Base-by-base conservation (phyloP, 2,113 vertebrate genomes). In the Phalacrocorax pelagicus region DNA sequence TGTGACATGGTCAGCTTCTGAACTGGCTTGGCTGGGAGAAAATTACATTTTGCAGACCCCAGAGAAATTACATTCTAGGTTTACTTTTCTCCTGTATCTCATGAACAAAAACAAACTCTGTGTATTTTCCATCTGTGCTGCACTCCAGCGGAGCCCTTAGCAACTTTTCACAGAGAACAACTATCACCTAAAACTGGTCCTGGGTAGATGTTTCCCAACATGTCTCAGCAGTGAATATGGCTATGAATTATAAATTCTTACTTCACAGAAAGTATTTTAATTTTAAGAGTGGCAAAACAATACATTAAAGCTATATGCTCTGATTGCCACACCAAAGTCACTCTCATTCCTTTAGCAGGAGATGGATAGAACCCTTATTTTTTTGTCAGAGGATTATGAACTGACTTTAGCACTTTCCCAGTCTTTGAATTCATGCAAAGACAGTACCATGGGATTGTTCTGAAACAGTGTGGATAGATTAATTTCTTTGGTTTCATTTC, bases 261-360 rank as follows among this genome's bases (percentile, higher is more conserved):
- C 15, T 57, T 73, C 23, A 3, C 21, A 29, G 23, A 12, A 40
- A 26, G 16, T 22, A n/a, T 71, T 92, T 54, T 59, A 9, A 8
- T 27, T 92, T 73, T 34, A 49, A 86, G 44, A 40, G 9, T 27
- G 12, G 9, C 11, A 73, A 51, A 62, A 10, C 13, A 62, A 10
- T 61, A 6, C 4, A 3, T 38, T 65, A 36, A 63, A 85, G 22
- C 6, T 52, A 1, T 11, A 1, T 17, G 4, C 11, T 61, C 34
- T 20, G 14, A 29, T 9, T 49, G 30, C 30, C 0, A 2, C 51
- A 26, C 3, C 1, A 5, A 79, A 93, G 40, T 44, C 0, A 0
- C 15, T 58, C 21, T 55, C 3, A 0, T 19, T 72, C 29, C 36
- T 85, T 87, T 32, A 23, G 47, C 30, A 44, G 55, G 20, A 71